Evolutionary conservation across 2,113 vertebrate genomes (phyloP), one percentile per base, ranked within the genome.

Genomic region (Mystacornis crossleyi): DNA sequence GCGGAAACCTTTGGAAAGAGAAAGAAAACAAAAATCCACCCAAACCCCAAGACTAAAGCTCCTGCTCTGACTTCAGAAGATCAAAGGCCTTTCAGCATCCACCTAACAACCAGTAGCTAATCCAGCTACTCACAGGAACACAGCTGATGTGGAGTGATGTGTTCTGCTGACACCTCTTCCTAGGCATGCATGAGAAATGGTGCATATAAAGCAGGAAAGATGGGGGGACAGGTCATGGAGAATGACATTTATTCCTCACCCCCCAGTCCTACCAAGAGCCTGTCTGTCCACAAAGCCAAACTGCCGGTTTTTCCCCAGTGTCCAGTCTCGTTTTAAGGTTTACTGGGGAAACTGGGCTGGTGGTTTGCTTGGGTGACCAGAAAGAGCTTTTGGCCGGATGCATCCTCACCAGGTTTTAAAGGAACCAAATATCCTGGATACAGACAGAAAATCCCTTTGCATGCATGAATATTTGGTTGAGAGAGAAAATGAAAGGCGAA

Each of bases 171-270:
- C 87, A 85, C 66, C 84, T 51, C 2, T 58, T 85, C 85, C 91
- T 7, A 93, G 93, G 93, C 87, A 96, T 94, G 95, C 95, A 96
- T 95, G 81, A 65, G 83, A 77, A 95, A 55, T 55, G 38, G 6
- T 73, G 72, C 62, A 54, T 50, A 11, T 50, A 51, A 82, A 94
- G 93, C 47, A 77, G 78, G 20, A 65, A 51, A 82, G 57, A 88
- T 77, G 81, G 58, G 88, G 62, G 66, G 64, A 5, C 47, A 79
- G 77, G 24, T 60, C 62, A 18, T 40, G 69, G 89, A 28, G 10
- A 58, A 50, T 5, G 31, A 28, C 10, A 12, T 42, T 80, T 86
- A 38, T 34, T 33, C 58, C 62, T 91, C 40, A 60, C 31, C 24
- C 36, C 69, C 42, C 20, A 33, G 36, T 9, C 36, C 43, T 7